Conservation (phyloP, 2,888 invertebrate species). For the Mesoligia furuncula region DNA sequence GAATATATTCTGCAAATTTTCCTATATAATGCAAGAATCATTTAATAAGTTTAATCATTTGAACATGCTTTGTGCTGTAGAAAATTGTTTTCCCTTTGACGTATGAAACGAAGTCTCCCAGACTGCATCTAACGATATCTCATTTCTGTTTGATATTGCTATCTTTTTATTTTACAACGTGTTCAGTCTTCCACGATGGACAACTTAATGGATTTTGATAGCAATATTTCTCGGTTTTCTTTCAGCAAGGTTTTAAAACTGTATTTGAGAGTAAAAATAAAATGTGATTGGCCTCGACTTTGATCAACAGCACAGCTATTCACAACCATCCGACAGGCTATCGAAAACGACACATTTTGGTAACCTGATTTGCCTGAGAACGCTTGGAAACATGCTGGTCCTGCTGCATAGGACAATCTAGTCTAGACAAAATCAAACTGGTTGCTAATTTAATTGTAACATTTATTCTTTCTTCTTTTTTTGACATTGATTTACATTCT, state of each 20-base stretch:
- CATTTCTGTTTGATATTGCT: constrained; percentile 38
- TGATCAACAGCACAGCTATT: not conserved
- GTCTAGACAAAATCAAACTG: too few species aligned
- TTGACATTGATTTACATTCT: too few species aligned
- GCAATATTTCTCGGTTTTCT: constrained; percentile 28
- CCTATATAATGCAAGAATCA: not conserved
- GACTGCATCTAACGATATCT: constrained; percentile 34
- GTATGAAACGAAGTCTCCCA: not conserved
- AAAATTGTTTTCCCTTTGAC: constrained; percentile 24
- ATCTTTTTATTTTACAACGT: constrained; percentile 32
- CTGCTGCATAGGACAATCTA: too few species aligned
- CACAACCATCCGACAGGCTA: too few species aligned
- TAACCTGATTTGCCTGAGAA: too few species aligned
- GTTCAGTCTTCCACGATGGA: constrained; percentile 32
- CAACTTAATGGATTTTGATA: constrained; percentile 50
- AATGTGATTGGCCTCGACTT: constrained; percentile 9
- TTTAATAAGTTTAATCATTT: not conserved
- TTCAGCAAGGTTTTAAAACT: constrained; percentile 18
- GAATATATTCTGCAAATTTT: not conserved
- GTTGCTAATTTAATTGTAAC: too few species aligned
- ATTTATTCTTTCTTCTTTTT: too few species aligned
- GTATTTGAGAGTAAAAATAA: constrained; percentile 1
- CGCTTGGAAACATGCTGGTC: too few species aligned
- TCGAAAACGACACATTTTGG: too few species aligned
- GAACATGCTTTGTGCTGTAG: not conserved